Base-by-base conservation (phyloP, 2,113 vertebrate species). In the Chrysemys picta region DNA sequence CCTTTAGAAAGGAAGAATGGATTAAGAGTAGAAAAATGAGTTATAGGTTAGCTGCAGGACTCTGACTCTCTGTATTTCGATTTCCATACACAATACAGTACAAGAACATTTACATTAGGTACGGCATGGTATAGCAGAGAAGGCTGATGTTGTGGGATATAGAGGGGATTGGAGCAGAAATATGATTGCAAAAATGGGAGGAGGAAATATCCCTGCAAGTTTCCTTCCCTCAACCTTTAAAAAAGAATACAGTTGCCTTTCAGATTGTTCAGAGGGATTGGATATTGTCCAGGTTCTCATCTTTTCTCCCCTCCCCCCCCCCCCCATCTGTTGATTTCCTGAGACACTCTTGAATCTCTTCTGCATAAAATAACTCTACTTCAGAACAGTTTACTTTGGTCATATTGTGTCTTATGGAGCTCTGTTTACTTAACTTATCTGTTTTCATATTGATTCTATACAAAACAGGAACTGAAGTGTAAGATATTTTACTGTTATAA, bases 301-400 rank as follows among this genome's bases (percentile, higher is more conserved):
- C n/a, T 9, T 21, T 38, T 65, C 10, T 14, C 5, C 1, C 14
- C n/a, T n/a, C n/a, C 10, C n/a, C n/a, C 16, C 5, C 1, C 50
- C 5, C 19, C 65, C 16, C 5, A 72, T 38, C n/a, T 38, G 17
- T 38, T 72, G 65, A 38, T 38, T 38, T 72, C n/a, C 35, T 11
- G 19, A 72, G 19, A 69, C 5, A 11, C n/a, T 38, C n/a, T 72
- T 38, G 22, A 72, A 38, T 38, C n/a, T 72, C n/a, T 38, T 72
- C 8, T 69, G 16, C 35, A 72, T 72, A 72, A 38, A 72, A 62
- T 31, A 31, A 62, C 25, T 62, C 27, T 22, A 72, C 17, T 72
- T 35, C n/a, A 72, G 65, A 72, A 38, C n/a, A 72, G 16, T 69
- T 35, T n/a, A n/a, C 35, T 72, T 72, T 38, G 17, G 17, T 38